Evolutionary conservation across 2,797 vertebrate genomes (phyloP), one percentile per base, ranked within the genome.

Genomic region (Spondyliosoma cantharus): DNA sequence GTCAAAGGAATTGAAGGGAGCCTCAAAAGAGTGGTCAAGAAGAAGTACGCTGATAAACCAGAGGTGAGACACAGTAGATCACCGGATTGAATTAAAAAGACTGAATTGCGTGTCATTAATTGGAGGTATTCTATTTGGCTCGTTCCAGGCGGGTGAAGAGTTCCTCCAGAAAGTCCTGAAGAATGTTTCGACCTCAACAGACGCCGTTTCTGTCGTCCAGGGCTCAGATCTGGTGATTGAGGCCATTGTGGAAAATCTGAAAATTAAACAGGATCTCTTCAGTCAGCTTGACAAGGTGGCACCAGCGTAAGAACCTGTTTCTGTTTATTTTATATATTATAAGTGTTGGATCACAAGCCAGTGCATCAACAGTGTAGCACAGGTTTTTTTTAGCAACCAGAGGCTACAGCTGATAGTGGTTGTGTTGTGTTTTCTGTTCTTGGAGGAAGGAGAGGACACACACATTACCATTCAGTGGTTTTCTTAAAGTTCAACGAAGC

Each of bases 21-120:
- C 82, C 93, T 99, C 50, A 97, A 92, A 89, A 96, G 95, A 91
- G 91, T 98, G 67, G 92, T 92, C 29, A 99, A 99, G 94, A 99
- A 99, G 95, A 98, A 97, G 89, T 99, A 97, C 94, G 94, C 96
- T 0, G 97, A 99, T 65, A 97, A 97, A 50, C 96, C 97, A n/a
- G 95, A 98, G 96, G 98, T 97, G 71, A 87, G 87, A 67, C 7
- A 0, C 16, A 27, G 12, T 27, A 52, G 54, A 52, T 69, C 4
- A 37, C 0, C 24, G n/a, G 25, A 67, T 0, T 14, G 56, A 56
- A 24, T 3, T 2, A 49, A 42, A 53, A 14, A 43, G 9, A 22
- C 1, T 50, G 15, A 48, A 69, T n/a, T 32, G 7, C 75, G 12
- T 16, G 20, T 5, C 0, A 3, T 17, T 56, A 37, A 73, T 32